Evolutionary conservation across 2,113 vertebrate species (phyloP), one percentile per base, ranked within the genome.

Genomic region (Alces alces): DNA sequence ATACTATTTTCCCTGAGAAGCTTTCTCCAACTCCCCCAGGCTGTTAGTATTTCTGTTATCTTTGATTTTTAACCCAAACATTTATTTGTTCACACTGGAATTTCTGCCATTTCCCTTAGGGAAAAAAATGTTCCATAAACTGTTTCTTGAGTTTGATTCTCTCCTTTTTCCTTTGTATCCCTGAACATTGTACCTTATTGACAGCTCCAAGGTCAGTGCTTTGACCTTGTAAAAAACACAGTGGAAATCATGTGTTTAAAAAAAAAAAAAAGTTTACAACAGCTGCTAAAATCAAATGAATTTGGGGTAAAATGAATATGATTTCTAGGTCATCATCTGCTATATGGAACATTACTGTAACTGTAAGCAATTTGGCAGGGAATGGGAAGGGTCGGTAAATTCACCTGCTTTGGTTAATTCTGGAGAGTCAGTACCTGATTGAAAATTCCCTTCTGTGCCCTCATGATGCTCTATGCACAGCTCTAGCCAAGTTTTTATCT

Each of bases 31-130:
- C n/a, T 89, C 30, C 73, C 54, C 27, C 10, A 52, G 86, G 91
- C 60, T 55, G 80, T 64, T 97, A 90, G 83, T 61, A 76, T 61
- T 97, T 91, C 89, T 78, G 50, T 55, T 92, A 66, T 47, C 52
- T 94, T 93, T 80, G 58, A 78, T 90, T 97, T 97, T 95, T 89
- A 96, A 50, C 78, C 54, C 55, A 91, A 97, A 97, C 36, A 86
- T 64, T 57, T 85, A 88, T 88, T 95, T 83, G 64, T 86, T 94
- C 82, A 88, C 64, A 50, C 17, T 92, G 33, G 80, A 97, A 97
- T 94, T 30, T 95, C 70, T 70, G 47, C 50, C 28, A 8, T 85
- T 97, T 94, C 88, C 70, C 43, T 91, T 91, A 82, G 39, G 1
- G 1, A 33, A 36, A 23, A 23, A 86, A 64, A 23, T 14, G 60